phyloP scores from a whole-genome alignment of 2,888 invertebrate genomes.

The Ophion ventricosus region DNA sequence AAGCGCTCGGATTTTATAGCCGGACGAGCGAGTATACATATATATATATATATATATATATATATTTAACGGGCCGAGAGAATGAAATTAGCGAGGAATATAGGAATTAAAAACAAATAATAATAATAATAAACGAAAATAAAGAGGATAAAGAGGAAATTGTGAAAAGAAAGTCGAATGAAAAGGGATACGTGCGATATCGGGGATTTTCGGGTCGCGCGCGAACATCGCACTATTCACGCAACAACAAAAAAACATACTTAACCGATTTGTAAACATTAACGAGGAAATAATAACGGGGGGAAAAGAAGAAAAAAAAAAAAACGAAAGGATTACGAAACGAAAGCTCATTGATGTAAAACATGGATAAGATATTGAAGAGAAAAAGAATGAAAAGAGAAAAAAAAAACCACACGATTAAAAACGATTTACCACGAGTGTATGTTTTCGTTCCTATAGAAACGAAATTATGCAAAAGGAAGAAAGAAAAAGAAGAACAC shows the following conservation, averaged over 20 bases:
- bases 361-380: conserved; percentile 47
- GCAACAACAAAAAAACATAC: conserved; percentile 56
- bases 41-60: conserved; percentile 19
- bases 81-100: conserved; percentile 33
- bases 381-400: conserved; percentile 28
- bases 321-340: conserved; percentile 46
- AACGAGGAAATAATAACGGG: conserved; percentile 55
- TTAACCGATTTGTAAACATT: conserved; percentile 69
- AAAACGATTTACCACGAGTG: conserved; percentile 45
- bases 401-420: conserved; percentile 39
- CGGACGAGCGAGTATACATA: conserved; percentile 45
- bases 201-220: conserved; percentile 60
- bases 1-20: conserved; percentile 45
- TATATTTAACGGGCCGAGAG: conserved; percentile 35
- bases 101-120: conserved; percentile 3
- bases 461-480: conserved; percentile 36
- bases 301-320: too few species aligned
- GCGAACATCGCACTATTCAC: conserved; percentile 65
- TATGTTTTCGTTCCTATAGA: conserved; percentile 30
- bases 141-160: conserved; percentile 26
- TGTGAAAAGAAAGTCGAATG: conserved; percentile 31
- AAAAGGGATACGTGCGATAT: conserved; percentile 61
- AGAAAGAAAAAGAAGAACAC: background rate
- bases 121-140: conserved; percentile 4
- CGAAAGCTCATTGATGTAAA: conserved; percentile 60